These are phyloP conservation scores for Ammodytes dubius DNA, from an alignment of 2,113 vertebrate genomes.

Conservation along the genomic window DNA sequence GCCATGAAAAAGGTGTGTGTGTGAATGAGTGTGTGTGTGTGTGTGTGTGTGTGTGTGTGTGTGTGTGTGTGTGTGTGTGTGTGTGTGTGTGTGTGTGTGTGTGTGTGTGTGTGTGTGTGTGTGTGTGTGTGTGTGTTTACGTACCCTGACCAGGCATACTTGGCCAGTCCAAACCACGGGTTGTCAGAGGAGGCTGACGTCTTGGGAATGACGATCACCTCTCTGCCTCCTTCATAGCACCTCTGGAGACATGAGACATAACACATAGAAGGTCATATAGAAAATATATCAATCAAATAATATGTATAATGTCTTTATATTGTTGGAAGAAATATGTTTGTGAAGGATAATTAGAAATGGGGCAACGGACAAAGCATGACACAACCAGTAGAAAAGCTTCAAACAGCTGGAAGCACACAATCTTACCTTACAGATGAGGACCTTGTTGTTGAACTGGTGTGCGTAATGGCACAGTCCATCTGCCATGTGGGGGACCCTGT, in stretches of 20 bases:
- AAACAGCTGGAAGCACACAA: neutral
- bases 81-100: neutral
- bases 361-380: neutral
- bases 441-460: constrained; percentile 89
- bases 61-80: no score
- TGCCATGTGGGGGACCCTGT: constrained; percentile 84
- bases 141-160: constrained; percentile 89
- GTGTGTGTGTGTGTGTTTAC: constrained; percentile 32
- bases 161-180: constrained; percentile 87
- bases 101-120: constrained; percentile 5
- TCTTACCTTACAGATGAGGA: constrained; percentile 88
- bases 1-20: neutral
- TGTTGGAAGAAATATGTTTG: neutral
- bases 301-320: neutral
- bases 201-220: constrained; percentile 87
- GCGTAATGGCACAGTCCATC: constrained; percentile 86
- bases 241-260: constrained; percentile 62
- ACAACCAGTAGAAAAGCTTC: neutral
- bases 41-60: neutral
- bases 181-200: constrained; percentile 86
- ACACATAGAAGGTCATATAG: neutral
- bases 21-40: no score
- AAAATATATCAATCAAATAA: neutral
- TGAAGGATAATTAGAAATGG: neutral
- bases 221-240: constrained; percentile 87